These are phyloP conservation scores for Coranthus polyacanthus DNA, from an alignment of 2,797 vertebrate genomes.

Conservation along the genomic window DNA sequence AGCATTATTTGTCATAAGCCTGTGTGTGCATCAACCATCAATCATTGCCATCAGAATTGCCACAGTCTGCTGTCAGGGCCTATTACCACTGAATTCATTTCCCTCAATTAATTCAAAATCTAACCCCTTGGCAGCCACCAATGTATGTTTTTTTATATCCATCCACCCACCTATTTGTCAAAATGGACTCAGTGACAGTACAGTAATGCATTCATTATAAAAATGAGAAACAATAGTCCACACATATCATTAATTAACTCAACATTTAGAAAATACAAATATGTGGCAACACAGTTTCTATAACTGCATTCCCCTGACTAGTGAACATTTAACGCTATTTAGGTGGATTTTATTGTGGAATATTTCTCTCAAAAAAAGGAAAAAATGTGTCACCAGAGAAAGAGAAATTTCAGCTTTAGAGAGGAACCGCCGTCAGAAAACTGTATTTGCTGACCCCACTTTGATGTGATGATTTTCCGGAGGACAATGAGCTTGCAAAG, in stretches of 20 bases:
- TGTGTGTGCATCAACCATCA: constrained; percentile 85
- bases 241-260: constrained; percentile 86
- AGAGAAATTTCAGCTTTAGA: constrained; percentile 80
- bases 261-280: constrained; percentile 70
- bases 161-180: constrained; percentile 88
- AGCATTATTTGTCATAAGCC: constrained; percentile 81
- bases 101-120: constrained; percentile 88
- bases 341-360: constrained; percentile 63
- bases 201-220: constrained; percentile 88
- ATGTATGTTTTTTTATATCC: constrained; percentile 83
- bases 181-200: constrained; percentile 86
- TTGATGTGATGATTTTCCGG: constrained; percentile 87
- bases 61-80: constrained; percentile 85
- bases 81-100: constrained; percentile 89
- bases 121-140: constrained; percentile 83
- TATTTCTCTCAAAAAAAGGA: too few relatives aligned
- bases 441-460: constrained; percentile 82
- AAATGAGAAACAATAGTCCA: constrained; percentile 84
- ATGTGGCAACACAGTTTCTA: constrained; percentile 40
- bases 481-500: constrained; percentile 52
- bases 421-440: constrained; percentile 81
- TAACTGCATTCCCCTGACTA: not conserved
- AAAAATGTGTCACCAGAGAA: too few relatives aligned
- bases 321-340: constrained; percentile 50
- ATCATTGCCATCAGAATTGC: constrained; percentile 86